A percentile compares a stretch with the other conserved stretches of the same genome.
phyloP scores from a whole-genome alignment of 2,797 vertebrate genomes.

The Allobates femoralis region DNA sequence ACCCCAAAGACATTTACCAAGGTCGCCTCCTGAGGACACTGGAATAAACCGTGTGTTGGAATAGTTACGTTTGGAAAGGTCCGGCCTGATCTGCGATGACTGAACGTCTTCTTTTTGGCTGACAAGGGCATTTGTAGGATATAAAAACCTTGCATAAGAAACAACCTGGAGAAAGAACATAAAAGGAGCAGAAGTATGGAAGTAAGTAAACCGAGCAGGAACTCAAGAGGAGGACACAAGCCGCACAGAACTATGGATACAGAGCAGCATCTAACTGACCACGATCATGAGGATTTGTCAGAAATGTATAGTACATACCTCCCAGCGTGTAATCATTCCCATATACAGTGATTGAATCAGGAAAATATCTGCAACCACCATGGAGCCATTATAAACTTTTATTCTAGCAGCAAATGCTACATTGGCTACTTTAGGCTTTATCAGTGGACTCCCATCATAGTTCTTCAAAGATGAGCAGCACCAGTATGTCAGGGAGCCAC shows the following conservation, averaged over 20 bases:
- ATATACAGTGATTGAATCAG: neutral
- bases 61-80: slow-evolving; percentile 74
- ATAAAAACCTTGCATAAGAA: slow-evolving; percentile 93
- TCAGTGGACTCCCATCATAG: neutral
- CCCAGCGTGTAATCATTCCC: neutral
- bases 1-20: slow-evolving; percentile 68
- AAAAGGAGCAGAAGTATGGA: neutral
- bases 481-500: neutral
- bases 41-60: slow-evolving; percentile 76
- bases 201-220: neutral
- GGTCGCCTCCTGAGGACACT: slow-evolving; percentile 70
- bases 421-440: neutral
- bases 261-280: too few relatives aligned
- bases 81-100: slow-evolving; percentile 75
- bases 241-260: too few relatives aligned
- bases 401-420: neutral
- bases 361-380: neutral
- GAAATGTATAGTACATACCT: neutral
- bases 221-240: neutral
- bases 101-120: slow-evolving; percentile 79
- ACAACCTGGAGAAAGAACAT: slow-evolving; percentile 80
- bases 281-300: neutral
- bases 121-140: slow-evolving; percentile 91
- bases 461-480: neutral
- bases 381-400: neutral